These are phyloP conservation scores for Odontamblyopus lacepedii DNA, from an alignment of 2,797 vertebrate genomes.

Conservation along the genomic window DNA sequence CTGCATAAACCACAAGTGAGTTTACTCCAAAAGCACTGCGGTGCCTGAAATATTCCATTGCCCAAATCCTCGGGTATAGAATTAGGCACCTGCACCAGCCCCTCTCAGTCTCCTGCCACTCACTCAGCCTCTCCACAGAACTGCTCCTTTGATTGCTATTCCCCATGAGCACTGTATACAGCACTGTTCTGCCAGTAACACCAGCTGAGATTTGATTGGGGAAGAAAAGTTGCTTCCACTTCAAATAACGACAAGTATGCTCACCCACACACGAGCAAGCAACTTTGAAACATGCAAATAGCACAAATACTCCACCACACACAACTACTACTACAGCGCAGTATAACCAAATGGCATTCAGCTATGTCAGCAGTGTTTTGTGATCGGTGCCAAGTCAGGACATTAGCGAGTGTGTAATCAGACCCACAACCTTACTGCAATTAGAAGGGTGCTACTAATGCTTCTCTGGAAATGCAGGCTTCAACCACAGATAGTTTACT, in stretches of 20 bases:
- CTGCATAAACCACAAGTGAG: slow-evolving; percentile 41
- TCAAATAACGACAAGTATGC: slow-evolving; percentile 63
- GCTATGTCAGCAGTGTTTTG: slow-evolving; percentile 70
- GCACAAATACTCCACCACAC: slow-evolving; percentile 51
- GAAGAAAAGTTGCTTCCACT: slow-evolving; percentile 61
- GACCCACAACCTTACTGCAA: slow-evolving; percentile 75
- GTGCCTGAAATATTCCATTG: slow-evolving; percentile 52
- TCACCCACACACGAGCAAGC: slow-evolving; percentile 2
- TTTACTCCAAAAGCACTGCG: slow-evolving; percentile 25
- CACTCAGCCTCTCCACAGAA: slow-evolving; percentile 59
- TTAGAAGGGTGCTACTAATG: slow-evolving; percentile 72
- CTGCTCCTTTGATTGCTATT: slow-evolving; percentile 65
- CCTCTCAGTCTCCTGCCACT: slow-evolving; percentile 71
- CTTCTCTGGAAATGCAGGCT: slow-evolving; percentile 69
- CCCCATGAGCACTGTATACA: slow-evolving; percentile 46
- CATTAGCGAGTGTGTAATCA: slow-evolving; percentile 79
- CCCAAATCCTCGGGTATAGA: slow-evolving; percentile 57
- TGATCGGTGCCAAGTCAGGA: slow-evolving; percentile 72
- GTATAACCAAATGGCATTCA: slow-evolving; percentile 69
- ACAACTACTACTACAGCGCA: slow-evolving; percentile 54
- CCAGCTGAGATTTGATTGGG: slow-evolving; percentile 66
- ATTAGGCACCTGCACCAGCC: slow-evolving; percentile 71
- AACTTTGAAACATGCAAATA: slow-evolving; percentile 40
- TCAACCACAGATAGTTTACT: slow-evolving; percentile 70
- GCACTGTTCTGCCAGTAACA: slow-evolving; percentile 42